phyloP scores from a whole-genome alignment of 1,140 invertebrate genomes.

The Ganaspis sp. region DNA sequence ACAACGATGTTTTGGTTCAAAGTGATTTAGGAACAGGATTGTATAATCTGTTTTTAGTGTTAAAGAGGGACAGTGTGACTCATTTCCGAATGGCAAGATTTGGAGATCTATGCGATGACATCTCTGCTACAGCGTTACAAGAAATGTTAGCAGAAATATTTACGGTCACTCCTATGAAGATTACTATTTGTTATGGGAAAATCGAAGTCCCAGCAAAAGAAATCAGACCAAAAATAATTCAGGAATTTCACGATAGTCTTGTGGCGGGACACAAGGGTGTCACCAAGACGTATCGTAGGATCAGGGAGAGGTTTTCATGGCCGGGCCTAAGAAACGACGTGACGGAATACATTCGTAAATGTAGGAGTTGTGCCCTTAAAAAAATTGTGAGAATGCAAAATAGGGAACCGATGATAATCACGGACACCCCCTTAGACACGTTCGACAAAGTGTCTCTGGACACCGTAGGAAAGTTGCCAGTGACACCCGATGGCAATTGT shows the following conservation, averaged over 20 bases:
- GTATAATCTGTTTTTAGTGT: no score
- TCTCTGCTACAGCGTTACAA: no score
- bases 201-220: not conserved
- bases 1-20: not conserved
- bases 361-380: conserved; percentile 45
- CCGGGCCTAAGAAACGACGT: conserved; percentile 43
- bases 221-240: conserved; percentile 7
- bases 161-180: no score
- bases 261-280: conserved; percentile 46
- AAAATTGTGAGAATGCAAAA: conserved; percentile 42
- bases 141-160: no score
- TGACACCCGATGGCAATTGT: conserved; percentile 51
- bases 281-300: conserved; percentile 41
- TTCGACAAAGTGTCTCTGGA: conserved; percentile 54
- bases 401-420: conserved; percentile 50
- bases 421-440: conserved; percentile 38
- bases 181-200: not conserved
- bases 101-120: no score
- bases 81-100: no score
- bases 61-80: no score
- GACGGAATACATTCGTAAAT: conserved; percentile 35
- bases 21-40: no score
- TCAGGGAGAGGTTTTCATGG: conserved; percentile 42
- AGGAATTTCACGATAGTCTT: conserved; percentile 30
- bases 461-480: conserved; percentile 58